Conservation (phyloP, 2,888 invertebrate genomes). For the Epistrophe eligans region DNA sequence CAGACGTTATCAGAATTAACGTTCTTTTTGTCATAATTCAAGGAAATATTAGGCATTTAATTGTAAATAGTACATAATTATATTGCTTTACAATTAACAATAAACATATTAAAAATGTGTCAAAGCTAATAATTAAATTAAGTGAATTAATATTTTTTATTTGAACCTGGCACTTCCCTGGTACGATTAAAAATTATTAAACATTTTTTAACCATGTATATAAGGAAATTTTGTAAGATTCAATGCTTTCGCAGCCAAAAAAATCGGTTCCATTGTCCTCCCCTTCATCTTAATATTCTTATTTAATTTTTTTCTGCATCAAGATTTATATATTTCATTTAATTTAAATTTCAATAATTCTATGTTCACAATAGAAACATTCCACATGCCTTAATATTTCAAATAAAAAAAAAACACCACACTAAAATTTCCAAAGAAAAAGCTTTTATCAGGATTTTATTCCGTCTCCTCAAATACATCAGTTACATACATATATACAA, state of each 20-base stretch:
- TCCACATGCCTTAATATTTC: conserved; percentile 28
- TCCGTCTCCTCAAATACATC: not conserved
- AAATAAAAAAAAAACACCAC: not conserved
- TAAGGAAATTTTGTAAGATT: not conserved
- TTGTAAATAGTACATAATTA: too few relatives aligned
- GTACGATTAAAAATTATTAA: too few relatives aligned
- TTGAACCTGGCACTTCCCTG: too few relatives aligned
- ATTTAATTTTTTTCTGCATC: not conserved
- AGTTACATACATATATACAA: not conserved
- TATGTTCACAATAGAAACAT: not conserved
- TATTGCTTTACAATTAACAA: too few relatives aligned
- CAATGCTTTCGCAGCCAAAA: not conserved
- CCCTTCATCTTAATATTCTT: not conserved
- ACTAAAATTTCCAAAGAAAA: not conserved
- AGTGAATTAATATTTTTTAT: too few relatives aligned
- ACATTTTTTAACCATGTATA: too few relatives aligned
- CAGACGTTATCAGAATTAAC: too few relatives aligned
- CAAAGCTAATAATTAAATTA: too few relatives aligned
- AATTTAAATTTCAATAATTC: conserved; percentile 27
- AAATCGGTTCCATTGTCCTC: too few relatives aligned
- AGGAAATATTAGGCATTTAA: too few relatives aligned
- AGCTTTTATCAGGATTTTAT: conserved; percentile 16
- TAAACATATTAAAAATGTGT: too few relatives aligned
- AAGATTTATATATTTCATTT: not conserved
- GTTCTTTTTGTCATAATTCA: too few relatives aligned